Evolutionary conservation across 2,888 invertebrate species (phyloP).

Genomic region (Pherbina coryleti): DNA sequence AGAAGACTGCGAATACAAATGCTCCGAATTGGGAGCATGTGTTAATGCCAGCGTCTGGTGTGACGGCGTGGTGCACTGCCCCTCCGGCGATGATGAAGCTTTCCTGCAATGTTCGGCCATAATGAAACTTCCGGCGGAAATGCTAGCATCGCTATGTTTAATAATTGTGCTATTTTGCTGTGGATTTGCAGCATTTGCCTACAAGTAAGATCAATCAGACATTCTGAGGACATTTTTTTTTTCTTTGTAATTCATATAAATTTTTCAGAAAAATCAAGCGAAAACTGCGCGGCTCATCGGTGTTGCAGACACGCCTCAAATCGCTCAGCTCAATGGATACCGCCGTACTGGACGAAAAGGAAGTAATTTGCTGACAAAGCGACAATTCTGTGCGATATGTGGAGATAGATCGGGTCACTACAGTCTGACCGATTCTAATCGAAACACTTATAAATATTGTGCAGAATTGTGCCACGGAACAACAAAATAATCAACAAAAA

Average conservation of each 20-base stretch:
- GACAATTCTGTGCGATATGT: constrained; percentile 95
- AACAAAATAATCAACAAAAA: constrained; percentile 39
- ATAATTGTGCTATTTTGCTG: constrained; percentile 68
- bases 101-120: constrained; percentile 84
- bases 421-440: constrained; percentile 77
- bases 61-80: constrained; percentile 83
- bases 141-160: constrained; percentile 74
- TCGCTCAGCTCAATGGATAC: constrained; percentile 82
- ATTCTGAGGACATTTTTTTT: neutral
- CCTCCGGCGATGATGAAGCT: constrained; percentile 84
- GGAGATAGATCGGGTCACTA: constrained; percentile 90
- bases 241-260: neutral
- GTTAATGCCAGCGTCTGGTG: constrained; percentile 86
- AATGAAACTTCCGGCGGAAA: constrained; percentile 81
- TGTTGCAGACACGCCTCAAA: constrained; percentile 83
- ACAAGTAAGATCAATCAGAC: constrained; percentile 69
- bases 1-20: constrained; percentile 82
- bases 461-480: constrained; percentile 69
- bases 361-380: constrained; percentile 95
- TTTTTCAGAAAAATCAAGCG: constrained; percentile 71
- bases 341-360: constrained; percentile 87
- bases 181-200: constrained; percentile 71
- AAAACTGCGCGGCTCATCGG: constrained; percentile 79
- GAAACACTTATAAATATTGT: constrained; percentile 52
- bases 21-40: constrained; percentile 85